Evolutionary conservation across 2,113 vertebrate genomes (phyloP).

Genomic region (Zosterops hypoxanthus): DNA sequence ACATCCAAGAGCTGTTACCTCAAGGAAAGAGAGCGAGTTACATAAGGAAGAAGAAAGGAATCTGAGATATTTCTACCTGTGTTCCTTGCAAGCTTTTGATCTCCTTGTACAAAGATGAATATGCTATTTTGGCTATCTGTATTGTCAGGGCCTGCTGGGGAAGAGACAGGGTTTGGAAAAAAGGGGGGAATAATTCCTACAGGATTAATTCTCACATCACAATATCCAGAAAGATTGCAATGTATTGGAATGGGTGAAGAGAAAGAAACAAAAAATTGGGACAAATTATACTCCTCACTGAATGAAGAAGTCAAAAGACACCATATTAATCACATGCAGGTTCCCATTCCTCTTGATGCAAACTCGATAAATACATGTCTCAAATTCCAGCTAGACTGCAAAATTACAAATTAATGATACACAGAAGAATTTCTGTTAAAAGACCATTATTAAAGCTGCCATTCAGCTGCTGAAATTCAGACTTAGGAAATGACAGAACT

Average conservation of each 20-base stretch:
- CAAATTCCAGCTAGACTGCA: not conserved
- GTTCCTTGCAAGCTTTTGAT: not conserved
- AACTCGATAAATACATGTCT: not conserved
- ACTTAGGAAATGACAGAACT: not conserved
- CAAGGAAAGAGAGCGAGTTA: not conserved
- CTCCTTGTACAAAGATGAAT: not conserved
- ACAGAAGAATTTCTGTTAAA: not conserved
- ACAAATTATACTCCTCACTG: not conserved
- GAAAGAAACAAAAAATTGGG: not conserved
- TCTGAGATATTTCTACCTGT: not conserved
- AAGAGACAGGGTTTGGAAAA: not conserved
- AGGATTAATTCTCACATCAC: not conserved
- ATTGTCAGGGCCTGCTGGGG: not conserved
- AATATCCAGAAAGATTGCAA: not conserved
- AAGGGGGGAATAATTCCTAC: not conserved
- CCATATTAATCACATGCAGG: not conserved
- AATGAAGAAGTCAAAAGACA: not conserved
- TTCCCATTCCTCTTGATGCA: not conserved
- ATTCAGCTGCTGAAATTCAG: not conserved
- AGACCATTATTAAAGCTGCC: not conserved
- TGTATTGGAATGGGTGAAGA: not conserved
- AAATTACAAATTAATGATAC: not conserved
- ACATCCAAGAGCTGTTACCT: not conserved
- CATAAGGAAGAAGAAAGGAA: not conserved
- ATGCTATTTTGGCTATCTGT: not conserved